A percentile compares a stretch with the other conserved stretches of the same genome.
phyloP scores from a whole-genome alignment of 2,113 vertebrate species.

The Crotalus tigris region DNA sequence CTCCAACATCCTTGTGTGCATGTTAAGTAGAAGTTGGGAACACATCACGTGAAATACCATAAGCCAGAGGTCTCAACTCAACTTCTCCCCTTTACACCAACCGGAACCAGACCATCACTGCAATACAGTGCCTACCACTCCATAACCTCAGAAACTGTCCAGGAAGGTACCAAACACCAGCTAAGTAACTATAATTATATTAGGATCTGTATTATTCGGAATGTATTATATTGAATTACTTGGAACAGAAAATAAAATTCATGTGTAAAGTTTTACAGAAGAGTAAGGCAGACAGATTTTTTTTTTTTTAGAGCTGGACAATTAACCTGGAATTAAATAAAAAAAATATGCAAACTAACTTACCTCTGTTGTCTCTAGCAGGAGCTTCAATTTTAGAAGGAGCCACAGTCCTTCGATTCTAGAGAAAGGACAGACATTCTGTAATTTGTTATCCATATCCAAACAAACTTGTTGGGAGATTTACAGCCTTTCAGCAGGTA shows the following conservation, averaged over 20 bases:
- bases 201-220: background rate
- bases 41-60: background rate
- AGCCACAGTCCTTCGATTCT: slow-evolving; percentile 80
- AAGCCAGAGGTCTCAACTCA: background rate
- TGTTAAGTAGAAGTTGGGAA: background rate
- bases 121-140: background rate
- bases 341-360: slow-evolving; percentile 9
- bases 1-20: background rate
- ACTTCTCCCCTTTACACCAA: background rate
- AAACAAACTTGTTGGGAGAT: background rate
- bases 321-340: background rate
- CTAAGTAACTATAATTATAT: background rate
- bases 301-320: background rate
- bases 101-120: background rate
- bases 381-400: slow-evolving; percentile 82
- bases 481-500: background rate
- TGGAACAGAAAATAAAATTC: background rate
- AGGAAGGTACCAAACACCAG: background rate
- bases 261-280: background rate
- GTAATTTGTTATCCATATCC: background rate
- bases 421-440: slow-evolving; percentile 43
- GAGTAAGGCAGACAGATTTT: background rate
- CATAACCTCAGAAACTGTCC: background rate
- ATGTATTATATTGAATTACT: background rate
- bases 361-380: slow-evolving; percentile 91